A percentile compares a stretch with the other conserved stretches of the same genome.
Conservation (phyloP, 2,888 invertebrate genomes). For the Callosobruchus maculatus region DNA sequence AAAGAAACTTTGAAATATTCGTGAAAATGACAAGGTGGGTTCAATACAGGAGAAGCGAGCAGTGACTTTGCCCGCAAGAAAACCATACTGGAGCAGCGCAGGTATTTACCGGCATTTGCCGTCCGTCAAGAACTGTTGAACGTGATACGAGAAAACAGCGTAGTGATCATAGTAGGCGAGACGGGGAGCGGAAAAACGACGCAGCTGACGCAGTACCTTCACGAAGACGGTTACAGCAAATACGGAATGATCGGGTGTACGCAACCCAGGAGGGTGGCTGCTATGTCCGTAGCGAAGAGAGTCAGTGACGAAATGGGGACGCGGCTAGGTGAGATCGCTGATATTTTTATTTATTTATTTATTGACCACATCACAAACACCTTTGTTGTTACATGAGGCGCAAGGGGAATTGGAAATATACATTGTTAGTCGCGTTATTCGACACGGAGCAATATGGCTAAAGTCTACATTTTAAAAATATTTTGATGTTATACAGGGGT, state of each 20-base stretch:
- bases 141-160: constrained; percentile 87
- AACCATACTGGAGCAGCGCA: constrained; percentile 79
- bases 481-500: no score
- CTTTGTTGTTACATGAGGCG: no score
- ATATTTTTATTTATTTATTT: no score
- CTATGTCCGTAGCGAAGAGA: constrained; percentile 98
- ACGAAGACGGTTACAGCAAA: constrained; percentile 93
- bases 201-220: constrained; percentile 93
- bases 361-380: no score
- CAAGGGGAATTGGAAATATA: no score
- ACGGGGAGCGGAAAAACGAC: constrained; percentile 98
- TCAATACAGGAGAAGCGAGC: constrained; percentile 53
- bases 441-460: no score
- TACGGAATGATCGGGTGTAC: constrained; percentile 92
- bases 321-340: constrained; percentile 64
- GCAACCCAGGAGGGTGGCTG: constrained; percentile 95
- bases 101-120: constrained; percentile 93
- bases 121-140: constrained; percentile 89
- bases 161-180: constrained; percentile 93
- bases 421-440: no score
- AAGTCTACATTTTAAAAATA: no score
- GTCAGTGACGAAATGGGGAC: constrained; percentile 97
- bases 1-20: no score
- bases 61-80: constrained; percentile 85
- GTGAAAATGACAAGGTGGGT: not conserved